Base-by-base conservation (phyloP, 2,113 vertebrate genomes). In the Gopherus flavomarginatus region DNA sequence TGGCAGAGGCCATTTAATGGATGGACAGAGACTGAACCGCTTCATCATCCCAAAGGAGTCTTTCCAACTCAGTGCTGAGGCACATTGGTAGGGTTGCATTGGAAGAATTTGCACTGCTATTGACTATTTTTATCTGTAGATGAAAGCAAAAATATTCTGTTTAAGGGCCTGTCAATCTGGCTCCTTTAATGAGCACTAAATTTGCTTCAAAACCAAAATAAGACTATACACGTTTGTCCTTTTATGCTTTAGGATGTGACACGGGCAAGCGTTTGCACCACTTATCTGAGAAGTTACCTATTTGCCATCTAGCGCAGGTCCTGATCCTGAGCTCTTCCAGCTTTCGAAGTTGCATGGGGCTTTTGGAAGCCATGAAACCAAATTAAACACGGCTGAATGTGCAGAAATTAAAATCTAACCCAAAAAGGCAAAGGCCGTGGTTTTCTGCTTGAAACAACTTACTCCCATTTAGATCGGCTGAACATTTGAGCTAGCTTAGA, bases 71-170 rank as follows among this genome's bases (percentile, higher is more conserved):
- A 49, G 57, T 35, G 29, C 4, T 57, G 53, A 93, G 87, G 29
- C 83, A 44, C 24, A 0, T 0, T 53, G 83, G 65, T 17, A 84
- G 50, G 69, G 53, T 78, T 72, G 9, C 1, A 38, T 62, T 85
- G 85, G 92, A 93, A 89, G 90, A n/a, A 24, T 90, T 69, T 62
- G 84, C 0, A 0, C 56, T 87, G 88, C 84, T 90, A 75, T 42
- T 87, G 21, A 1, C 72, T 62, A 35, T 72, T 83, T 31, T 29
- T 78, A 79, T 24, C 54, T 31, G 81, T 79, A 44, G 29, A 53
- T 81, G 53, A 85, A 75, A 50, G 53, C 6, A 21, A 2, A 3
- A 49, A 16, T 5, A 87, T 50, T 85, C 14, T 59, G 90, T 86
- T 83, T 93, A 89, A 35, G 81, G 1, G 0, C 50, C 47, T 2